Evolutionary conservation across 2,113 vertebrate species (phyloP).

Genomic region (Mirza zaza): DNA sequence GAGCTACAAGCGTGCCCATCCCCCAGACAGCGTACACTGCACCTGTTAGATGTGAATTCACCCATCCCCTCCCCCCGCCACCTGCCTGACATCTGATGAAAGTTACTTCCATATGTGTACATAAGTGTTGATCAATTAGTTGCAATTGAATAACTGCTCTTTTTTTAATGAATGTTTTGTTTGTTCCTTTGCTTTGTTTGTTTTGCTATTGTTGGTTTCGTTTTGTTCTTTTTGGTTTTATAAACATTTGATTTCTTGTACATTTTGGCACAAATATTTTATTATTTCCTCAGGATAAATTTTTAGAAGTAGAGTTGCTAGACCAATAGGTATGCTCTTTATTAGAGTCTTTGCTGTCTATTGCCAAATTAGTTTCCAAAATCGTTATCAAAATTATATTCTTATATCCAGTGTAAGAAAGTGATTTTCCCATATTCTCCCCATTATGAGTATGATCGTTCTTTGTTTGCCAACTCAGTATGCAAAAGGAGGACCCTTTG

Average conservation of each 20-base stretch:
- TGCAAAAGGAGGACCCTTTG: not conserved
- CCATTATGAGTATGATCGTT: not conserved
- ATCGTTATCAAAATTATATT: not conserved
- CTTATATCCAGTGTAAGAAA: not conserved
- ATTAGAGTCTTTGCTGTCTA: not conserved
- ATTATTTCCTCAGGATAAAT: conserved; percentile 34
- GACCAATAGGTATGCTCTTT: not conserved
- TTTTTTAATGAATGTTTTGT: conserved; percentile 36
- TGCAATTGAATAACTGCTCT: not conserved
- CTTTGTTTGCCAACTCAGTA: not conserved
- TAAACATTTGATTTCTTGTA: conserved; percentile 21
- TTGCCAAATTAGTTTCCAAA: not conserved
- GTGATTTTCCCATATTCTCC: not conserved
- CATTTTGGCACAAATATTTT: not conserved
- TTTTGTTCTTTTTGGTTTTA: not conserved
- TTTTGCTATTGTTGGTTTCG: conserved; percentile 17
- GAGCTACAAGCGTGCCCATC: too few relatives aligned
- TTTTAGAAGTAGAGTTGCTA: conserved; percentile 8
- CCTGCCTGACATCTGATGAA: too few relatives aligned
- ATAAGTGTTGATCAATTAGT: too few relatives aligned
- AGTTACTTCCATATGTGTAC: too few relatives aligned
- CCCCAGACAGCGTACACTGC: too few relatives aligned
- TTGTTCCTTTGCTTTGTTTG: conserved; percentile 42
- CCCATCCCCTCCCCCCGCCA: too few relatives aligned
- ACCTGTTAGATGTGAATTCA: too few relatives aligned